phyloP scores from a whole-genome alignment of 2,113 vertebrate genomes.

The Vicugna pacos region DNA sequence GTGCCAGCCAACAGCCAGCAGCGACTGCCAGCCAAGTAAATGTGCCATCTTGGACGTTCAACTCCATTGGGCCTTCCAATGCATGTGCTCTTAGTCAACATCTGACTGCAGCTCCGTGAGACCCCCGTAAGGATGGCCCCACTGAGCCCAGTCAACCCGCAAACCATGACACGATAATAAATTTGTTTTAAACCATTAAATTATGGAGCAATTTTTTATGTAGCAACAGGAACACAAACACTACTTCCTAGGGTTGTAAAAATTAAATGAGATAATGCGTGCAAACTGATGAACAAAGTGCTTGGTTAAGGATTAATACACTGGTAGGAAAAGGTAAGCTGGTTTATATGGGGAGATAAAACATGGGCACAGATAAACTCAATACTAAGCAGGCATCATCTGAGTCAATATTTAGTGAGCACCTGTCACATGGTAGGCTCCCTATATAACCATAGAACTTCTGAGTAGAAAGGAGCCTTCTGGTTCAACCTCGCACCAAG shows the following conservation, averaged over 20 bases:
- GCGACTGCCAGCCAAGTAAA: neutral
- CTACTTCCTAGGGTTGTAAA: neutral
- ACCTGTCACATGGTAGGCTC: neutral
- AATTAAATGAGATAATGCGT: neutral
- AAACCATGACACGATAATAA: neutral
- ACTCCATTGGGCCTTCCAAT: neutral
- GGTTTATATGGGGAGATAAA: neutral
- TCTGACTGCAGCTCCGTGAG: neutral
- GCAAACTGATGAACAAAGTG: neutral
- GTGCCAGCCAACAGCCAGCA: neutral
- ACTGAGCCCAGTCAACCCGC: neutral
- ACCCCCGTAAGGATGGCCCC: neutral
- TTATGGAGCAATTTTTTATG: neutral
- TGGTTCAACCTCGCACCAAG: neutral
- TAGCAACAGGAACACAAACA: neutral
- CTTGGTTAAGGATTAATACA: neutral
- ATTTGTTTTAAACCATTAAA: neutral
- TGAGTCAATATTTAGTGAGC: neutral
- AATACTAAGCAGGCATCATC: neutral
- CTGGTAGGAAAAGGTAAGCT: neutral
- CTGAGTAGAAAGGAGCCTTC: neutral
- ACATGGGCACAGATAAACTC: neutral
- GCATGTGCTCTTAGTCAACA: neutral
- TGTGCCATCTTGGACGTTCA: neutral
- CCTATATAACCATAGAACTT: neutral